Percentiles rank a stretch among this genome's conserved stretches.
These are phyloP conservation scores for Teleopsis dalmanni DNA, from an alignment of 1,140 invertebrate species.

Conservation along the genomic window DNA sequence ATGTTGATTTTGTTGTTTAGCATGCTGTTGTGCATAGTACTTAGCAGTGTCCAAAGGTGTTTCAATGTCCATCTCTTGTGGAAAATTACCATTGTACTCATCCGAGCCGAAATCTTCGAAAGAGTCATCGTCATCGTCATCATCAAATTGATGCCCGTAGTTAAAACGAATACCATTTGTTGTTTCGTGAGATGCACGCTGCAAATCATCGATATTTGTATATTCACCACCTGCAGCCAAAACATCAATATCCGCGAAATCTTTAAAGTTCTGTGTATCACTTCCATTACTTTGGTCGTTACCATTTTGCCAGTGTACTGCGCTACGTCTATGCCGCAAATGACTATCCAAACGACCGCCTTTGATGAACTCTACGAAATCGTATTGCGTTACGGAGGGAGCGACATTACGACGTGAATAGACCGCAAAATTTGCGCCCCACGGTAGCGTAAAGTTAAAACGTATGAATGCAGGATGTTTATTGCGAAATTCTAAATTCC, in stretches of 20 bases:
- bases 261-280: constrained; percentile 2
- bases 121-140: constrained; percentile 9
- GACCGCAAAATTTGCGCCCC: constrained; percentile 86
- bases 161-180: not conserved
- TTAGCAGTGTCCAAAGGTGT: constrained; percentile 26
- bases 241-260: constrained; percentile 3
- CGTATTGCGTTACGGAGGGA: constrained; percentile 90
- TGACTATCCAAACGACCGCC: constrained; percentile 70
- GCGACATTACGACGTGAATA: constrained; percentile 86
- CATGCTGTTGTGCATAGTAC: constrained; percentile 18
- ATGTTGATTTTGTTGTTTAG: constrained; percentile 4
- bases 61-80: constrained; percentile 27
- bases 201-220: constrained; percentile 2
- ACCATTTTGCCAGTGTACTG: constrained; percentile 2
- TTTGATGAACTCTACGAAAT: constrained; percentile 87
- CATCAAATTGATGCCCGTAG: constrained; percentile 12
- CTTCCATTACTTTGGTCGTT: constrained; percentile 1
- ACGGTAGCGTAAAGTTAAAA: constrained; percentile 82
- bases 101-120: constrained; percentile 11
- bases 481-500: constrained; percentile 84
- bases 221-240: constrained; percentile 1
- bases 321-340: constrained; percentile 41
- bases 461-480: constrained; percentile 80
- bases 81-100: constrained; percentile 17
- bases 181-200: not conserved